Base-by-base conservation (phyloP, 53 echinoderm and acorn worm species). In the Henricia sp. region DNA sequence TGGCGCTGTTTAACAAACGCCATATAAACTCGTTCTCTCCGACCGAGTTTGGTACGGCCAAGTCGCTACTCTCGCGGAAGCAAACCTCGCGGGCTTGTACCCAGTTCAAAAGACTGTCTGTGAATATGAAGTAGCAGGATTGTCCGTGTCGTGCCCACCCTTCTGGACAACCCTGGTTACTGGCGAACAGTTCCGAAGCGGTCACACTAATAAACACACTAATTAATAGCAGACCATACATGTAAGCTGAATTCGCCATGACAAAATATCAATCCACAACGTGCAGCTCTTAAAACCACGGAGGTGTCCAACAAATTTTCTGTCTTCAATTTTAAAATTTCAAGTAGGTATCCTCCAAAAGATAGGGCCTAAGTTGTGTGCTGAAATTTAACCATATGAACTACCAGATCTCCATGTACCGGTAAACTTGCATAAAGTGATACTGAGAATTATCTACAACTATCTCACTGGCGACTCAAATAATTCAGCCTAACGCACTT, bases 1-100 rank as follows among this genome's bases (percentile, higher is more conserved):
- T 68, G 21, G 68, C 68, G 1, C 43, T 5, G 42, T 68, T 68
- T 1, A 68, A 62, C 42, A 43, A n/a, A 5, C 16, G 23, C 77
- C 77, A 77, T 5, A 77, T 59, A 11, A 77, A 77, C 20, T 77
- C 27, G 16, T 77, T 77, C 59, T 77, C 77, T 1, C 17, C 33
- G 10, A 14, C 20, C 19, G 77, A 77, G 77, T 59, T 77, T 21
- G 77, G 77, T 44, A 77, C 43, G 13, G 77, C 62, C 23, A 77
- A 42, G 32, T 77, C 42, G 0, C 77, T 12, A 12, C 62, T 46
- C 27, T 25, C 27, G 14, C 43, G 52, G 4, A 37, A 62, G 8
- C 77, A 77, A 28, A 62, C 46, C 38, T 16, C 40, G 16, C 44
- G 77, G 16, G 77, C 77, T 46, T 37, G 25, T 41, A 6, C 39